phyloP scores from a whole-genome alignment of 2,113 vertebrate genomes.

The Rynchops niger region DNA sequence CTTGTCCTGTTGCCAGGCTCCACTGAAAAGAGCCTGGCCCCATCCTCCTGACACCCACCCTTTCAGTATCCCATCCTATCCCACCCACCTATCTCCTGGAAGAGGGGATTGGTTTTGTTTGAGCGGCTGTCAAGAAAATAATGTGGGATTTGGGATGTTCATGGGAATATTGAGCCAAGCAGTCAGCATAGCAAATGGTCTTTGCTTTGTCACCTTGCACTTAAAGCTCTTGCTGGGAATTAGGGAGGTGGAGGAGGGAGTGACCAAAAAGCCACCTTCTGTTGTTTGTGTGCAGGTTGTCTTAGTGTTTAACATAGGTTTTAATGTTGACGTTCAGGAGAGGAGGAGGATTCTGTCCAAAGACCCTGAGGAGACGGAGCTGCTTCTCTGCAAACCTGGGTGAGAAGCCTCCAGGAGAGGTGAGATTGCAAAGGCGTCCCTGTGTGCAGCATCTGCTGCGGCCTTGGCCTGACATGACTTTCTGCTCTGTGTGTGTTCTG shows the following conservation, averaged over 20 bases:
- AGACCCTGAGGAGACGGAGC: neutral
- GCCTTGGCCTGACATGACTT: neutral
- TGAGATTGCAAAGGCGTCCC: neutral
- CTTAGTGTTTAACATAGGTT: neutral
- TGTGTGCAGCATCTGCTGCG: neutral
- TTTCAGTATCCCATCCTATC: no score
- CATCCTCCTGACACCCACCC: no score
- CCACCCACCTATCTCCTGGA: neutral
- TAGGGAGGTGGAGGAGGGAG: neutral
- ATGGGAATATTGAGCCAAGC: neutral
- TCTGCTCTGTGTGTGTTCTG: neutral
- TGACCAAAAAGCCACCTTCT: neutral
- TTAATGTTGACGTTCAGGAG: neutral
- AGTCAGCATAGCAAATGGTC: neutral
- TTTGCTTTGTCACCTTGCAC: neutral
- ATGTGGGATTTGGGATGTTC: neutral
- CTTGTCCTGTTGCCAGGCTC: no score
- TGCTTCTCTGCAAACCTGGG: neutral
- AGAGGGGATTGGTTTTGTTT: neutral
- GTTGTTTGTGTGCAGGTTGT: neutral
- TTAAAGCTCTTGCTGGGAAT: neutral
- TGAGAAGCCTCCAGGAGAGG: neutral
- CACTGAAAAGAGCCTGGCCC: no score
- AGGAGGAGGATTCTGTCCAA: neutral
- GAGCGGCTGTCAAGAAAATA: neutral